Percentiles rank a stretch among this genome's conserved stretches.
phyloP scores from a whole-genome alignment of 2,113 vertebrate genomes.

The Aptenodytes patagonicus region DNA sequence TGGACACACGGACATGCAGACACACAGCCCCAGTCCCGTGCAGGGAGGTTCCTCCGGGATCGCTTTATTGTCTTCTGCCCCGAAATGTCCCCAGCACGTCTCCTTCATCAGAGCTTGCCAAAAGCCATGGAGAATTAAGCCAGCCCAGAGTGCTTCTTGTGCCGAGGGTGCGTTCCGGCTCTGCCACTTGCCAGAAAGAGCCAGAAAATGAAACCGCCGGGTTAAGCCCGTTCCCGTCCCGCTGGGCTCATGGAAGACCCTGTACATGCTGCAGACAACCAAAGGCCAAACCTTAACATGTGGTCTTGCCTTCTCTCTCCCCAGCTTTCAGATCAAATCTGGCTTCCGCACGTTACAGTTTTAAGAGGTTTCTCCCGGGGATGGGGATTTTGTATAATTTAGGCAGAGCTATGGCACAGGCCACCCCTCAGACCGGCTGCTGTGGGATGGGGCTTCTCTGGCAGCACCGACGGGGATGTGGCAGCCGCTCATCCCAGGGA shows the following conservation, averaged over 20 bases:
- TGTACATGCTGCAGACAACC: neutral
- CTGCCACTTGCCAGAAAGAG: neutral
- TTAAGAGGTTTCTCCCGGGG: neutral
- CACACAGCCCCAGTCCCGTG: neutral
- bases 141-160: fast-evolving
- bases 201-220: neutral
- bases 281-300: neutral
- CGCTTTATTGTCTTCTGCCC: neutral
- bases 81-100: neutral
- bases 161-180: neutral
- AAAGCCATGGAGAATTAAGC: neutral
- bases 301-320: neutral
- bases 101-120: neutral
- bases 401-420: slow-evolving; percentile 12
- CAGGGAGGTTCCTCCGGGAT: neutral
- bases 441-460: fast-evolving
- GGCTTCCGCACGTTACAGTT: fast-evolving
- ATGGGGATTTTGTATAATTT: neutral
- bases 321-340: neutral
- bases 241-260: neutral
- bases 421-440: neutral
- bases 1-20: neutral
- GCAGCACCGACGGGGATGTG: fast-evolving
- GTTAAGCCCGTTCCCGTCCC: neutral
- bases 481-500: neutral